A percentile compares a stretch with the other conserved stretches of the same genome.
phyloP scores from a whole-genome alignment of 2,797 vertebrate genomes.

The Pangasius larnaudii region DNA sequence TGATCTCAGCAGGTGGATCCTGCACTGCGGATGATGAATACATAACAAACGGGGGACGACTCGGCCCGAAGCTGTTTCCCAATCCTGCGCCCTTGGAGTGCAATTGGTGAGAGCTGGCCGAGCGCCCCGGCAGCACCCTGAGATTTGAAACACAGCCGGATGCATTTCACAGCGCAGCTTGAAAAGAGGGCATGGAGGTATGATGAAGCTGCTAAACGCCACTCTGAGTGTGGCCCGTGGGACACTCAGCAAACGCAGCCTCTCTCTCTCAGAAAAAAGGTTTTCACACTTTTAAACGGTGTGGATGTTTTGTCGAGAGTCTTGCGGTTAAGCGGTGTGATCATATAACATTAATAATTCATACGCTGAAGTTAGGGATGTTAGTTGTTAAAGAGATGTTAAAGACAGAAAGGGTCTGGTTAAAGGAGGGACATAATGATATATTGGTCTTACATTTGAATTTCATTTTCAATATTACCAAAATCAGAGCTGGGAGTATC shows the following conservation, averaged over 20 bases:
- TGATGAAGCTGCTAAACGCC: constrained; percentile 71
- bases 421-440: not conserved
- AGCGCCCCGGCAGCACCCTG: not conserved
- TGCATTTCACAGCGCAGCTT: constrained; percentile 68
- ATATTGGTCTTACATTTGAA: too few relatives aligned
- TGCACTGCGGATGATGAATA: constrained; percentile 15
- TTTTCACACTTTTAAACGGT: constrained; percentile 37
- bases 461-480: too few relatives aligned
- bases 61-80: constrained; percentile 1
- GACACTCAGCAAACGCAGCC: constrained; percentile 63
- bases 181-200: constrained; percentile 68
- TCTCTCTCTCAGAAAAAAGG: not conserved
- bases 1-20: constrained; percentile 35
- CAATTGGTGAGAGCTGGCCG: not conserved
- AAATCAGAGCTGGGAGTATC: too few relatives aligned
- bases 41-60: not conserved
- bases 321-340: too few relatives aligned
- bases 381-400: not conserved
- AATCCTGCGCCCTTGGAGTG: not conserved
- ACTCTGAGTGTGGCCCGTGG: constrained; percentile 71
- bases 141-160: constrained; percentile 8
- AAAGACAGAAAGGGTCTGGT: not conserved
- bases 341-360: not conserved
- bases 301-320: not conserved
- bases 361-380: not conserved